Percentiles rank a stretch among this genome's conserved stretches.
phyloP scores from a whole-genome alignment of 2,113 vertebrate species.

The Dromiciops gliroides region DNA sequence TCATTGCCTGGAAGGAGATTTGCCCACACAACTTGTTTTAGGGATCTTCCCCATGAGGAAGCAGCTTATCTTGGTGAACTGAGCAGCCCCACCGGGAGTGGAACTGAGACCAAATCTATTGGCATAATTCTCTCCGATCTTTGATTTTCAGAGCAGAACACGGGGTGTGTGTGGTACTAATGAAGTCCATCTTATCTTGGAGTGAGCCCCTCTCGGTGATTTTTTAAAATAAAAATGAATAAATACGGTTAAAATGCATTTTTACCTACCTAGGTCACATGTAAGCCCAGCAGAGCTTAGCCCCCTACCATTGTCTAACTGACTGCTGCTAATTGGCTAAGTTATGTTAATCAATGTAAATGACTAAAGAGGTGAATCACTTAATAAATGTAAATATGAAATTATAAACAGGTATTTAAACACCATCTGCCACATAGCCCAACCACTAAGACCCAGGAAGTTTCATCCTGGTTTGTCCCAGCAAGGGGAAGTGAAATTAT shows the following conservation, averaged over 20 bases:
- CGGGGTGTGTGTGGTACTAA: neutral
- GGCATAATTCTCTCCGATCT: neutral
- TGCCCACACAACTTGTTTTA: neutral
- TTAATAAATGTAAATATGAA: neutral
- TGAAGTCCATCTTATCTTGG: neutral
- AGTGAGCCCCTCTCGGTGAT: neutral
- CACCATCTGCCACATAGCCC: neutral
- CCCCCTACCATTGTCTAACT: neutral
- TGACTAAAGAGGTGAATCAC: neutral
- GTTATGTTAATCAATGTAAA: neutral
- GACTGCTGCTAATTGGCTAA: neutral
- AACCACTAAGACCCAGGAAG: neutral
- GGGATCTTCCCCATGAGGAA: neutral
- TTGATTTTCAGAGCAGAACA: neutral
- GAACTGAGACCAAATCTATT: neutral
- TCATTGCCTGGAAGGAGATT: neutral
- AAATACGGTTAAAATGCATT: neutral
- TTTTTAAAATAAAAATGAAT: neutral
- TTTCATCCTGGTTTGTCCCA: neutral
- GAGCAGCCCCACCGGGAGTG: neutral
- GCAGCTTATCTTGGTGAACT: neutral
- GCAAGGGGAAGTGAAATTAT: neutral
- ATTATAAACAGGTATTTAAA: neutral
- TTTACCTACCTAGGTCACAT: neutral
- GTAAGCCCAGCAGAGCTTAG: neutral